Evolutionary conservation across 2,888 invertebrate species (phyloP).

Genomic region (Drosophila niveifrons): DNA sequence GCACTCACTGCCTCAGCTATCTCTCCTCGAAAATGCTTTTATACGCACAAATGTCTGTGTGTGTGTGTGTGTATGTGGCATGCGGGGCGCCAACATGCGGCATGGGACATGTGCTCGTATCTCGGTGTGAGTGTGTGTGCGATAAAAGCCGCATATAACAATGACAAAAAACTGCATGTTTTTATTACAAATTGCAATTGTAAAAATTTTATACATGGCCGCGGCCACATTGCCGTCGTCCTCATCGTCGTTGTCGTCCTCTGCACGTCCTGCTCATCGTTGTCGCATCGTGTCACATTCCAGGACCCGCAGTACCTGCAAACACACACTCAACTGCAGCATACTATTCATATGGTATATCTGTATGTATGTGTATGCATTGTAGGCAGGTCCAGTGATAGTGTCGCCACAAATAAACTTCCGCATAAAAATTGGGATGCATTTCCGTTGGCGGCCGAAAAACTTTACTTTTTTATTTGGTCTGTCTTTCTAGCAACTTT

Average conservation of each 20-base stretch:
- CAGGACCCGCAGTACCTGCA: constrained; percentile 46
- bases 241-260: background rate
- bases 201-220: constrained; percentile 79
- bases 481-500: background rate
- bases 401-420: constrained; percentile 79
- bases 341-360: no score
- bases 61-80: constrained; percentile 4
- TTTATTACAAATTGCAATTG: constrained; percentile 82
- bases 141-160: constrained; percentile 72
- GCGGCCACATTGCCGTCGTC: constrained; percentile 66
- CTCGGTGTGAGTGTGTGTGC: constrained; percentile 34
- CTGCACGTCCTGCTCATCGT: constrained; percentile 19
- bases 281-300: constrained; percentile 74
- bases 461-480: background rate
- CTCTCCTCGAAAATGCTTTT: constrained; percentile 54
- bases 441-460: constrained; percentile 53
- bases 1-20: background rate
- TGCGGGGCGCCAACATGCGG: background rate
- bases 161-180: constrained; percentile 78
- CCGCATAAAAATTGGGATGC: constrained; percentile 76
- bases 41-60: constrained; percentile 44
- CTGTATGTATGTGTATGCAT: constrained; percentile 6
- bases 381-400: constrained; percentile 54
- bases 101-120: constrained; percentile 30
- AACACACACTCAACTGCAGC: background rate